Evolutionary conservation across 2,797 vertebrate species (phyloP), one percentile per base, ranked within the genome.

Genomic region (Remorina albescens): DNA sequence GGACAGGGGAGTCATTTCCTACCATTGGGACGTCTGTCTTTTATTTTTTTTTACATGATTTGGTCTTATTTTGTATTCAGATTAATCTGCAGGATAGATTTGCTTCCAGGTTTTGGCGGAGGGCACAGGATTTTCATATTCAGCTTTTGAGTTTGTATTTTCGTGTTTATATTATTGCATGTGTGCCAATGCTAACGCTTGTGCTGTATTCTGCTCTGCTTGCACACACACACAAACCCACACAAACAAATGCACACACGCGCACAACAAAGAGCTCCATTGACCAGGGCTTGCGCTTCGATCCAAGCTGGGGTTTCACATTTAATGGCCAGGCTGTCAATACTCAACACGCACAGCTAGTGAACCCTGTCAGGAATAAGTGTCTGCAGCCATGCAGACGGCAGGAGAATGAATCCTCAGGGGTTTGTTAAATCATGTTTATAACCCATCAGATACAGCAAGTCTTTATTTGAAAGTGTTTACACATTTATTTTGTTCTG

Each of bases 311-410:
- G 77, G 82, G 81, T 85, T 88, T 89, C 71, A 78, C 78, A 26
- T 72, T 78, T 71, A 83, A 90, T 81, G 78, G 79, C 74, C 72
- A 64, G n/a, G 90, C 92, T 92, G 92, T 94, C 89, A 79, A 61
- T 87, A 80, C 62, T 82, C 71, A 89, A 91, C 91, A 80, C 88
- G 90, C 92, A 91, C 93, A 93, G 88, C 86, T 72, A 64, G 69
- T 83, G 76, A 85, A 78, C 78, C 80, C 80, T 58, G 67, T 69
- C 71, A 60, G 72, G 70, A 57, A 12, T 2, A 1, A 21, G 69
- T 44, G 47, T 63, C 42, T 34, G 7, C 50, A 67, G 72, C 63
- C 39, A 19, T 16, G 46, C 46, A 53, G 50, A 41, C 49, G 2
- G 47, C 41, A 21, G 65, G 67, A 62, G 18, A 26, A 51, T 15